Evolutionary conservation across 2,113 vertebrate genomes (phyloP), one percentile per base, ranked within the genome.

Genomic region (Heteronetta atricapilla): DNA sequence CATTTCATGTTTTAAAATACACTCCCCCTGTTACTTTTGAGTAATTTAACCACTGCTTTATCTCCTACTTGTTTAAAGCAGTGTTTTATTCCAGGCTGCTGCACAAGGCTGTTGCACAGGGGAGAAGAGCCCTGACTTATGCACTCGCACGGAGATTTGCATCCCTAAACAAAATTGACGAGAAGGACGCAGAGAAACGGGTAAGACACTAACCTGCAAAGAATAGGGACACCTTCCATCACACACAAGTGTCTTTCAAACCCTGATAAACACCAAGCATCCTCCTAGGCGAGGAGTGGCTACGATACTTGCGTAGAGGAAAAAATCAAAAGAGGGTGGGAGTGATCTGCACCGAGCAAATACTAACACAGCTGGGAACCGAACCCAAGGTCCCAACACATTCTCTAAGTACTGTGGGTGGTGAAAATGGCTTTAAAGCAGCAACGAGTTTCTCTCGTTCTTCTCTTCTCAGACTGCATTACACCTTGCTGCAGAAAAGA

Each of bases 401-500:
- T 15, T 28, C 16, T 11, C 10, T 56, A 29, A 52, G 16, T 31
- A 5, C 1, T 8, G 11, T 29, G 38, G 19, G 20, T 29, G 18
- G 26, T 8, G 40, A 29, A 38, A 40, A 9, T 5, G 26, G 11
- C 25, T 64, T 64, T 40, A 64, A 64, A 19, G 36, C 25, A 64
- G 40, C 76, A 36, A 18, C 1, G 7, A 62, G 25, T 82, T 80
- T 72, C 15, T 77, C 26, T 52, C 38, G 3, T 69, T 74, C 26
- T 69, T 69, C 46, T 82, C 29, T 85, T 69, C 80, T 17, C 86
- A 99, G 98, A 99, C 98, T 26, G 97, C 98, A 6, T 96, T 99
- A 11, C 98, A 98, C 88, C 95, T 98, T 6, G 98, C 99, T 42
- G 98, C 98, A 6, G 97, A 98, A 88, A 98, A 97, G 95, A 99